Evolutionary conservation across 2,113 vertebrate genomes (phyloP).

Genomic region (Oryzias celebensis): DNA sequence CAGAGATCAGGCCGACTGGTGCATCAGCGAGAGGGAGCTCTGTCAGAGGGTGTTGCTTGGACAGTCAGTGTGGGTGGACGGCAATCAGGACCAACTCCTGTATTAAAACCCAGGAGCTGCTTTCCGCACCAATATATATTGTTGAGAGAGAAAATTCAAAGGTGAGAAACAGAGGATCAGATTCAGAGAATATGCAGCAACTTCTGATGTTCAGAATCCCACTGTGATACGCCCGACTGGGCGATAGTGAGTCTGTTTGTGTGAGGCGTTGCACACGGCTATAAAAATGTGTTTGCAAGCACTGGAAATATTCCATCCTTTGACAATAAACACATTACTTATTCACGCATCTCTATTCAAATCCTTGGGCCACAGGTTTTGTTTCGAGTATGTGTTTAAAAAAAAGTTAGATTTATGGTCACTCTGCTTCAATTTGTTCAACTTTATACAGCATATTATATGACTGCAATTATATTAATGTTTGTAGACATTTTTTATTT

Average conservation of each 20-base stretch:
- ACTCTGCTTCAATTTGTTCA: too few species aligned
- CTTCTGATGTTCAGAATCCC: constrained; percentile 32
- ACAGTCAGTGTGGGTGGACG: constrained; percentile 67
- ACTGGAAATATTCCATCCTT: neutral
- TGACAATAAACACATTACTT: neutral
- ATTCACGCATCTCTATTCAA: neutral
- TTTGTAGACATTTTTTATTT: too few species aligned
- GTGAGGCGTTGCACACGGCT: neutral
- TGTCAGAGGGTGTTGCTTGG: constrained; percentile 43
- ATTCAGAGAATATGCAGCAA: constrained; percentile 22
- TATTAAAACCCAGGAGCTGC: constrained; percentile 21
- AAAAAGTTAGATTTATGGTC: too few species aligned
- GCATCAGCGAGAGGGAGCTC: constrained; percentile 37
- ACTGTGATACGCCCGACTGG: constrained; percentile 18
- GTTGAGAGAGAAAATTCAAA: constrained; percentile 21
- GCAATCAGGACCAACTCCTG: constrained; percentile 55
- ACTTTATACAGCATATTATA: too few species aligned
- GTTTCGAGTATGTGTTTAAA: too few species aligned
- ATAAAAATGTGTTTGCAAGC: constrained; percentile 1
- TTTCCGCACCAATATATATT: constrained; percentile 21
- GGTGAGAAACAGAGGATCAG: constrained; percentile 8
- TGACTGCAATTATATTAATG: too few species aligned
- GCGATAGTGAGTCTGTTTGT: constrained; percentile 12
- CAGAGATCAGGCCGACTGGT: constrained; percentile 37
- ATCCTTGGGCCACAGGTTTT: neutral